Evolutionary conservation across 23 tunicate genomes (phyloP).

Genomic region (Clavelina lepadiformis): DNA sequence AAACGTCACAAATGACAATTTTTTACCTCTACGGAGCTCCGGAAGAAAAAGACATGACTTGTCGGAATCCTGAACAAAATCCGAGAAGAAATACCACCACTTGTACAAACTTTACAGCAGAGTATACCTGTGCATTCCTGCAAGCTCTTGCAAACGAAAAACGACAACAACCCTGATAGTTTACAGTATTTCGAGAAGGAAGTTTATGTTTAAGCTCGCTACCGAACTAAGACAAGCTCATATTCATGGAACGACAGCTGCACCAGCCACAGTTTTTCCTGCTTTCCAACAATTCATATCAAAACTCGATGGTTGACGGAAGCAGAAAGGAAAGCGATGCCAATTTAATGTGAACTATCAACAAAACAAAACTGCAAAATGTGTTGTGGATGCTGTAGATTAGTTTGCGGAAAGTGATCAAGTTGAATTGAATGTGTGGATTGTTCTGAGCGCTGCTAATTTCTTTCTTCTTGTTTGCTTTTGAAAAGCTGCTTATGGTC

Average conservation of each 20-base stretch:
- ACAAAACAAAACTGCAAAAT: constrained; percentile 11
- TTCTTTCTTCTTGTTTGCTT: too few relatives aligned
- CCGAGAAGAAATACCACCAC: constrained; percentile 4
- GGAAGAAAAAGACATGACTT: constrained; percentile 8
- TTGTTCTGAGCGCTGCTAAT: too few relatives aligned
- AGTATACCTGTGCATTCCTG: background rate
- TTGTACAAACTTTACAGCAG: constrained; percentile 4
- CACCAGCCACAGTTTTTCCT: constrained; percentile 3
- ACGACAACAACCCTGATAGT: background rate
- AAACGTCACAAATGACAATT: constrained; percentile 11
- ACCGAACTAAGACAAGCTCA: background rate
- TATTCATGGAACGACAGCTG: background rate
- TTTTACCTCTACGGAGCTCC: background rate
- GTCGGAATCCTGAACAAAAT: constrained; percentile 10
- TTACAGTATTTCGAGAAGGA: background rate
- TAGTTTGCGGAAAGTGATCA: too few relatives aligned
- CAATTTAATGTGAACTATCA: constrained; percentile 17
- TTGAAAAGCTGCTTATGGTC: too few relatives aligned
- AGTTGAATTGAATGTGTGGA: too few relatives aligned
- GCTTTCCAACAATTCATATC: constrained; percentile 1
- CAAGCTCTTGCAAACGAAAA: constrained; percentile 3
- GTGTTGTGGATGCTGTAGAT: too few relatives aligned
- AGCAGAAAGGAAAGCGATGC: constrained; percentile 14
- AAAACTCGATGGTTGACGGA: constrained; percentile 6
- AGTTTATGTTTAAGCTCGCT: background rate